These are phyloP conservation scores for Rhinogobio ventralis DNA, from an alignment of 2,797 vertebrate genomes.

Conservation along the genomic window DNA sequence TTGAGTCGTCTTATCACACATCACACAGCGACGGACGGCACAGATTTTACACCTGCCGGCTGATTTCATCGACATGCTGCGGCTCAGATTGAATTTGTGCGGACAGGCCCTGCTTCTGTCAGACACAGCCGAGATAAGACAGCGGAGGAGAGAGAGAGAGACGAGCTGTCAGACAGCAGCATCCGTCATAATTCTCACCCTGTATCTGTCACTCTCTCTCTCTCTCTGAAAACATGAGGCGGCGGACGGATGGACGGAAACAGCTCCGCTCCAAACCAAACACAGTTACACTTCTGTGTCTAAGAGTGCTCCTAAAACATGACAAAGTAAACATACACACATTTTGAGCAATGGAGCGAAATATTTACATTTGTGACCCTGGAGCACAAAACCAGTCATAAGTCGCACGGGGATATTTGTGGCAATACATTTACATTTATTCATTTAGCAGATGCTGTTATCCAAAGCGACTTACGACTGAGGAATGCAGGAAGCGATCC, in stretches of 20 bases:
- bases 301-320: too few species aligned
- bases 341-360: too few species aligned
- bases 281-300: background rate
- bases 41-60: slow-evolving; percentile 82
- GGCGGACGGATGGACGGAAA: slow-evolving; percentile 5
- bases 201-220: slow-evolving; percentile 54
- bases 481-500: too few species aligned
- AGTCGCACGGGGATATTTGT: too few species aligned
- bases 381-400: too few species aligned
- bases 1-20: slow-evolving; percentile 64
- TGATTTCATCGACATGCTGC: too few species aligned
- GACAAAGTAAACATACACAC: too few species aligned
- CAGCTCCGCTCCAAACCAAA: too few species aligned
- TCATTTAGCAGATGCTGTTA: too few species aligned
- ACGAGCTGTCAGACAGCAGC: slow-evolving; percentile 76
- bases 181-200: slow-evolving; percentile 73
- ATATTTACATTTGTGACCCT: too few species aligned
- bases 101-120: slow-evolving; percentile 77
- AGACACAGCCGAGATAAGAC: slow-evolving; percentile 81
- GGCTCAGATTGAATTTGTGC: slow-evolving; percentile 82
- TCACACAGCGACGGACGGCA: slow-evolving; percentile 76
- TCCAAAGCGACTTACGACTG: too few species aligned
- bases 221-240: background rate
- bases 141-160: slow-evolving; percentile 61
- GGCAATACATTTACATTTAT: too few species aligned